Base-by-base conservation (phyloP, 2,113 vertebrate species). In the Notarius quadriscutis region DNA sequence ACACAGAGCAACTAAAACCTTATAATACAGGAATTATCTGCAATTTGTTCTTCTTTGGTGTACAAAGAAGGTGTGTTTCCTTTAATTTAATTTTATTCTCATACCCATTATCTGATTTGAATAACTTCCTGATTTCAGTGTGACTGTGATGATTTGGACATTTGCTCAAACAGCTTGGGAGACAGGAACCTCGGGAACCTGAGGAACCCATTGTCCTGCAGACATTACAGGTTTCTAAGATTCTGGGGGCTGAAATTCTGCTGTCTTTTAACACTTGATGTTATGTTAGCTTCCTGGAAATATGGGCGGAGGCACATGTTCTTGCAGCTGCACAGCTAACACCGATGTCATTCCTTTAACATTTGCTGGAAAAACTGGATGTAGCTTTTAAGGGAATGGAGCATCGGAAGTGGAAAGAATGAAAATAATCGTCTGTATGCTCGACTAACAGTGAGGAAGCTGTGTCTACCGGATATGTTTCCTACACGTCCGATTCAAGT, bases 321-420 rank as follows among this genome's bases (percentile, higher is more conserved):
- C 69, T 18, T 20, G 7, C 71, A 74, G 41, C 71, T 48, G 17
- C 34, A 48, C 17, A 20, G 71, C 18, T 20, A 74, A 22, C 3
- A 8, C 20, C 9, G 0, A 72, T 41, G 30, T 34, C 30, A 41
- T 69, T 69, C 67, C 67, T 72, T 71, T 41, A 74, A 34, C 27
- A 71, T 71, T 71, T 71, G 27, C 67, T 34, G 67, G 67, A 34
- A 71, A 71, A 34, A 30, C 30, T 71, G 12, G 82, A 71, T 82
- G 78, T 82, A 81, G 85, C 48, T 7, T 41, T 71, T 65, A 69
- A 8, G 14, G 55, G 34, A 77, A 83, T 53, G 20, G 80, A 74
- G 51, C 67, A 87, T 65, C 80, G 51, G 63, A 50, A 75, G 30
- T 30, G 58, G 72, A 60, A 84, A 57, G 79, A 48, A 87, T 71